phyloP scores from a whole-genome alignment of 1,140 invertebrate species.

The Berghia stephanieae region DNA sequence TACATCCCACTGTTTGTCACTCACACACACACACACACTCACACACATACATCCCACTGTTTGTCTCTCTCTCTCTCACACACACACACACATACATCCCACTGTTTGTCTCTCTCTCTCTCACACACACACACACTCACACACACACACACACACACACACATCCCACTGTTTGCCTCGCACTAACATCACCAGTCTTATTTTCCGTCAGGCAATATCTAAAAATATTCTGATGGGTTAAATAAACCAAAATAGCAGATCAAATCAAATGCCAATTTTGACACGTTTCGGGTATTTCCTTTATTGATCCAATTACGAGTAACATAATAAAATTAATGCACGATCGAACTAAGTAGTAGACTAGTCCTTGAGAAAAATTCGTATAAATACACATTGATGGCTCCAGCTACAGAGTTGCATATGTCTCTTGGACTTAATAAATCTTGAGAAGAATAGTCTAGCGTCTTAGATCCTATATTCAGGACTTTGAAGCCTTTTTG shows the following conservation, averaged over 20 bases:
- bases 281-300: too few relatives aligned
- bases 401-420: too few relatives aligned
- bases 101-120: not conserved
- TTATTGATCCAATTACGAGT: too few relatives aligned
- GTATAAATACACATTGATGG: too few relatives aligned
- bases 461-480: too few relatives aligned
- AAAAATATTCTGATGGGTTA: not conserved
- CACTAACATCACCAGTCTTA: not conserved
- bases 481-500: too few relatives aligned
- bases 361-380: too few relatives aligned
- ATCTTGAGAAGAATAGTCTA: too few relatives aligned
- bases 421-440: too few relatives aligned
- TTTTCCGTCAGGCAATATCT: not conserved
- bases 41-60: not conserved
- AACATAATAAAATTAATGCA: not conserved
- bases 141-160: conserved; percentile 19
- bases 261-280: not conserved
- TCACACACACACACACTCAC: conserved; percentile 18
- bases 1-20: not conserved
- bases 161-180: not conserved
- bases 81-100: not conserved
- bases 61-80: not conserved
- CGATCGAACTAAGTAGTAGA: not conserved
- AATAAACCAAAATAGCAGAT: not conserved
- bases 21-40: not conserved